Evolutionary conservation across 1,140 invertebrate species (phyloP).

Genomic region (Brachionus calyciflorus): DNA sequence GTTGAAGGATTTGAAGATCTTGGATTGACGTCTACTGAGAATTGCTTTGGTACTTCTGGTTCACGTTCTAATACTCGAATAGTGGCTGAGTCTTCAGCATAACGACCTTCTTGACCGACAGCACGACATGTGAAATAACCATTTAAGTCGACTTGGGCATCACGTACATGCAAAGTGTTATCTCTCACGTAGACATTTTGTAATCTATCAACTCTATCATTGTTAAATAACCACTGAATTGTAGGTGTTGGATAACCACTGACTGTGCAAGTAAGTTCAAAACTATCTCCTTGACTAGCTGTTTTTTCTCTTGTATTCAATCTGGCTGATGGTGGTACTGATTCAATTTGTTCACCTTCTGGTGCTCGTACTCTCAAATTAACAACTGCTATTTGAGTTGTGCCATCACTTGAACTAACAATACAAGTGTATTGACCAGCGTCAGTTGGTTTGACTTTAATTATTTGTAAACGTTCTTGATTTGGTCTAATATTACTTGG

Average conservation of each 20-base stretch:
- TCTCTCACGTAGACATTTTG: background rate
- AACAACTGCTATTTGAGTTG: background rate
- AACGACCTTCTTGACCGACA: slow-evolving; percentile 7
- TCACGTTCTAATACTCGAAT: background rate
- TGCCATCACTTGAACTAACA: slow-evolving; percentile 43
- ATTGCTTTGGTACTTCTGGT: background rate
- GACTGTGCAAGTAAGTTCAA: slow-evolving; percentile 10
- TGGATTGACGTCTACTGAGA: background rate
- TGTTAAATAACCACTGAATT: background rate
- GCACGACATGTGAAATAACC: slow-evolving; percentile 29
- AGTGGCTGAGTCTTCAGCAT: slow-evolving; percentile 16
- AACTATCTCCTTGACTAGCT: background rate
- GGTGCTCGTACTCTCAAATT: slow-evolving; percentile 8
- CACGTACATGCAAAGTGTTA: background rate
- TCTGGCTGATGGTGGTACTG: background rate
- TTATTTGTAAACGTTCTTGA: slow-evolving; percentile 42
- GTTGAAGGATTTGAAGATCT: background rate
- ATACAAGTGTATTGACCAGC: slow-evolving; percentile 45
- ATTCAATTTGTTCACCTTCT: background rate
- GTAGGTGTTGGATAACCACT: slow-evolving; percentile 4
- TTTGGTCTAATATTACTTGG: slow-evolving; percentile 25
- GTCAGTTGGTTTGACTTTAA: slow-evolving; percentile 24
- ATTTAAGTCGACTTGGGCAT: slow-evolving; percentile 1
- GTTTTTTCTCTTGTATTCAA: slow-evolving; percentile 17
- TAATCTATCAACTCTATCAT: slow-evolving; percentile 24